Percentiles rank a stretch among this genome's conserved stretches.
These are phyloP conservation scores for Linurgus olivaceus DNA, from an alignment of 2,797 vertebrate species.

Conservation along the genomic window DNA sequence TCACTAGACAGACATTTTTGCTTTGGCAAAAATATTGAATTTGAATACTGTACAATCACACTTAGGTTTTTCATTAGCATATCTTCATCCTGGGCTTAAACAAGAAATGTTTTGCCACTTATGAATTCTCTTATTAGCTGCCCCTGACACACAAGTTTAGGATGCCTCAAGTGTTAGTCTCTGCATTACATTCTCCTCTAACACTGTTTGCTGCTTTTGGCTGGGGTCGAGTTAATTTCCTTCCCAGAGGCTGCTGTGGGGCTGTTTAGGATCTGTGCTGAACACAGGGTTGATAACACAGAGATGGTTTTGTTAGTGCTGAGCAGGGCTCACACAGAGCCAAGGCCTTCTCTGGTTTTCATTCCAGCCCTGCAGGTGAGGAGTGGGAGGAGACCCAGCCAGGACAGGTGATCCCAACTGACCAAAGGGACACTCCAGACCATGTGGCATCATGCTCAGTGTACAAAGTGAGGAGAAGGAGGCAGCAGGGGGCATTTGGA, in stretches of 20 bases:
- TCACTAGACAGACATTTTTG: background rate
- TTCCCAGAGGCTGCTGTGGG: accelerated
- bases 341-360: background rate
- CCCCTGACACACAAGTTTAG: background rate
- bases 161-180: background rate
- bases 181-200: background rate
- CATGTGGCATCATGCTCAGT: accelerated
- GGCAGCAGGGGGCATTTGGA: background rate
- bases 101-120: background rate
- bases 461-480: accelerated
- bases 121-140: background rate
- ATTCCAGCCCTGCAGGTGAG: background rate
- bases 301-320: background rate
- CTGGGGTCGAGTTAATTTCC: background rate
- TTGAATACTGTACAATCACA: background rate
- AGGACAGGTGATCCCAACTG: accelerated
- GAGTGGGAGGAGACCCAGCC: background rate
- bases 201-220: background rate
- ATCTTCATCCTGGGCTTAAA: background rate
- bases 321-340: background rate
- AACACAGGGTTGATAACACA: background rate
- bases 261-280: background rate
- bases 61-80: background rate
- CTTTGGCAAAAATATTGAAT: background rate
- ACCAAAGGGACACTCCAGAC: background rate